These are phyloP conservation scores for Heteromormyrus szaboi DNA, from an alignment of 2,797 vertebrate species.

Conservation along the genomic window DNA sequence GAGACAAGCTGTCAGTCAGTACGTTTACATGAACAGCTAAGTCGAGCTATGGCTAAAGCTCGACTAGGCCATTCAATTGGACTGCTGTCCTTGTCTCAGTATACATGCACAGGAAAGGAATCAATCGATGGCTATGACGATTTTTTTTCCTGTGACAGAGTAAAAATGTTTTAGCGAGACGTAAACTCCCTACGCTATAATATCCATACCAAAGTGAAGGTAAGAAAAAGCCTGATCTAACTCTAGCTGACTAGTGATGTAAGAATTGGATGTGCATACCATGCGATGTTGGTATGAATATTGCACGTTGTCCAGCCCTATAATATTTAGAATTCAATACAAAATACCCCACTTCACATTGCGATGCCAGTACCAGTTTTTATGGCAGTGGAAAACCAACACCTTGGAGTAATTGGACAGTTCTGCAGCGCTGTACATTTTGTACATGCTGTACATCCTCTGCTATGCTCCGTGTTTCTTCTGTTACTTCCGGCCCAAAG, in stretches of 20 bases:
- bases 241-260: not conserved
- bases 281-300: not conserved
- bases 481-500: not conserved
- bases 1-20: constrained; percentile 13
- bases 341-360: not conserved
- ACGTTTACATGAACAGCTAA: not conserved
- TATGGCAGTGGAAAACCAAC: not conserved
- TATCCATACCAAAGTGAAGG: not conserved
- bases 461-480: not conserved
- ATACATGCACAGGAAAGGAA: not conserved
- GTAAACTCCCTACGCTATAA: not conserved
- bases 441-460: not conserved
- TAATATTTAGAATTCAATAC: not conserved
- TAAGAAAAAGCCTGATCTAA: not conserved
- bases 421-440: not conserved
- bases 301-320: not conserved
- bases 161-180: not conserved
- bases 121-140: not conserved
- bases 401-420: not conserved
- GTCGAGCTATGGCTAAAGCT: not conserved
- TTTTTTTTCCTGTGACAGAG: not conserved
- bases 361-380: not conserved
- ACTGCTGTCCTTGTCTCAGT: not conserved
- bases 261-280: not conserved
- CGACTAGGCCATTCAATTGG: not conserved